These are phyloP conservation scores for Drosophila willistoni DNA, from an alignment of 1,140 invertebrate genomes.

Conservation along the genomic window DNA sequence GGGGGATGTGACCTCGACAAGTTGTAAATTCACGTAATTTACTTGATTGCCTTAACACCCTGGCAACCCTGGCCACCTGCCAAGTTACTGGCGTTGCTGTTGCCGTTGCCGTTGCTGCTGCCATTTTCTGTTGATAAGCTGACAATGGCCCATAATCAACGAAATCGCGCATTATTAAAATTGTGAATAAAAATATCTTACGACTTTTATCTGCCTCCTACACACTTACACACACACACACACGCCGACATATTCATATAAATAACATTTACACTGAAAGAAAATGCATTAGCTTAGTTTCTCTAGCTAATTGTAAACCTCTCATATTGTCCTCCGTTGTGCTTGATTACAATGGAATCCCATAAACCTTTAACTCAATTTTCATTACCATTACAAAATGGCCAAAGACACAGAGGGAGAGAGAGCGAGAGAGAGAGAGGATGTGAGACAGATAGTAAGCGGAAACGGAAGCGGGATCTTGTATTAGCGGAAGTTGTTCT, in stretches of 20 bases:
- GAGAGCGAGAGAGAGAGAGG: not conserved
- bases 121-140: conserved; percentile 11
- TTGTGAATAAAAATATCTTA: conserved; percentile 29
- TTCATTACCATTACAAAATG: conserved; percentile 61
- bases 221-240: not conserved
- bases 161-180: conserved; percentile 59
- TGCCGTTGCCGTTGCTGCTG: not conserved
- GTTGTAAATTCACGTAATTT: conserved; percentile 70
- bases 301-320: not conserved
- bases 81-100: not conserved
- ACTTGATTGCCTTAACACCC: conserved; percentile 55
- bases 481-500: conserved; percentile 66
- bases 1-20: conserved; percentile 38
- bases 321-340: not conserved
- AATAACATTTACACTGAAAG: no score
- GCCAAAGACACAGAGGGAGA: conserved; percentile 11
- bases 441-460: conserved; percentile 1
- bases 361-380: conserved; percentile 70
- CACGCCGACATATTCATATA: not conserved
- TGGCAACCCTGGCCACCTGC: conserved; percentile 52
- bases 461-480: conserved; percentile 66
- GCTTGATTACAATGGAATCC: conserved; percentile 51
- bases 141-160: conserved; percentile 66
- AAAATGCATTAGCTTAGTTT: not conserved
- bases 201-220: conserved; percentile 11